Base-by-base conservation (phyloP, 2,888 invertebrate genomes). In the Agonum fuliginosum region DNA sequence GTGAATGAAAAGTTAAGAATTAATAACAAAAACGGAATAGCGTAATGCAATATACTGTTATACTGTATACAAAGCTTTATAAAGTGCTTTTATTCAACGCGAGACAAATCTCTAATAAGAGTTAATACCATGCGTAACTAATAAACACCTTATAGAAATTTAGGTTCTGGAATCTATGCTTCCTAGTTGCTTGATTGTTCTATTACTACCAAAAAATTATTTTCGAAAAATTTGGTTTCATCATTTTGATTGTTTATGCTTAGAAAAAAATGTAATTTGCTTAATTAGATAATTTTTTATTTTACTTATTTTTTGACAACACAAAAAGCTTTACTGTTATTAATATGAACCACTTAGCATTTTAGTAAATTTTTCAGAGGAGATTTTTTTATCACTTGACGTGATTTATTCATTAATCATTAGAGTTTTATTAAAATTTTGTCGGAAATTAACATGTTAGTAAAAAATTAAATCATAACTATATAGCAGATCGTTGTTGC, bases 31-130 rank as follows among this genome's bases (percentile, higher is more conserved):
- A 12, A 6, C 27, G 30, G 30, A 62, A 34, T 30, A 17, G 14
- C 1, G 58, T 6, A 30, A 2, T 46, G 22, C 30, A 30, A 2
- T 46, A 12, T 20, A 30, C 27, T 62, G 58, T 54, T 54, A 54
- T 24, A 10, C 20, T 54, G 37, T 22, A 54, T 24, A 54, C 22
- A 30, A 62, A 30, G 46, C 8, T n/a, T n/a, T n/a, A 46, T 17
- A 46, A 46, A 46, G 17, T 12, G 46, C 46, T 46, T 46, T 14
- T 62, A 17, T 62, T 12, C 27, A 30, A 67, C 12, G 67, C 67
- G 67, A 67, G 41, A 67, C 67, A 37, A 67, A 67, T 67, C 41
- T 27, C 41, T 67, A 67, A 67, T 67, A 37, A 54, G 41, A 41
- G 6, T 20, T 37, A 67, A 67, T 41, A 41, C 19, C 37, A 67